Percentiles rank a stretch among this genome's conserved stretches.
Evolutionary conservation across 2,797 vertebrate species (phyloP).

Genomic region (Intellagama lesueurii): DNA sequence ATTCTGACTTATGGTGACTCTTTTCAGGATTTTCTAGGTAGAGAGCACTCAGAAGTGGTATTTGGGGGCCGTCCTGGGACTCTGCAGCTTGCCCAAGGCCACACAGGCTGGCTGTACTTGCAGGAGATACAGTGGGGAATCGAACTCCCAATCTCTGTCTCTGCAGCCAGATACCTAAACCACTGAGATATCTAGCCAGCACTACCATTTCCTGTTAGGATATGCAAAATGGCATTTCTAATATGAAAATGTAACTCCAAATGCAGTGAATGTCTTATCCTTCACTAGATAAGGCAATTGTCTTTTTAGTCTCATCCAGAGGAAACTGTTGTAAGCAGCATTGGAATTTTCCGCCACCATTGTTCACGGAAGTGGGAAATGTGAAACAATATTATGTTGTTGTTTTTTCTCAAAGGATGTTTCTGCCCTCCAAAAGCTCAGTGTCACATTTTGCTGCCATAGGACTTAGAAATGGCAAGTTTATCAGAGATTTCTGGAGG

Average conservation of each 20-base stretch:
- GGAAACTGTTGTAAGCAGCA: neutral
- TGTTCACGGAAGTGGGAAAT: no score
- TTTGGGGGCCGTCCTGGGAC: no score
- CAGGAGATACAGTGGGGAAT: no score
- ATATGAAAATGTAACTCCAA: neutral
- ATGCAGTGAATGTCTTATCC: neutral
- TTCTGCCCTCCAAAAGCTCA: neutral
- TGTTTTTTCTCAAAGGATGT: neutral
- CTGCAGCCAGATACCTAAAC: no score
- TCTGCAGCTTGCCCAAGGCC: no score
- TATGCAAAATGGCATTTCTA: neutral
- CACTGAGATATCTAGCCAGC: no score
- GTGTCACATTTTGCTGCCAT: neutral
- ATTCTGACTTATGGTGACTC: no score
- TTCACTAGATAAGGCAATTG: neutral
- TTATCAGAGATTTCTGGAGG: neutral
- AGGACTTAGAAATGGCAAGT: slow-evolving; percentile 1
- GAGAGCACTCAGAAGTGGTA: no score
- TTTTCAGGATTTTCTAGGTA: no score
- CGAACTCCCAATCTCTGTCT: no score
- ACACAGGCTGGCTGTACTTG: no score
- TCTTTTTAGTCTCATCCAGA: neutral
- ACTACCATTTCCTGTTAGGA: no score
- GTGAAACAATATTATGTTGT: neutral
- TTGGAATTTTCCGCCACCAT: neutral